Percentiles rank a stretch among this genome's conserved stretches.
Evolutionary conservation across 2,888 invertebrate species (phyloP).

Genomic region (Pheosia gnoma): DNA sequence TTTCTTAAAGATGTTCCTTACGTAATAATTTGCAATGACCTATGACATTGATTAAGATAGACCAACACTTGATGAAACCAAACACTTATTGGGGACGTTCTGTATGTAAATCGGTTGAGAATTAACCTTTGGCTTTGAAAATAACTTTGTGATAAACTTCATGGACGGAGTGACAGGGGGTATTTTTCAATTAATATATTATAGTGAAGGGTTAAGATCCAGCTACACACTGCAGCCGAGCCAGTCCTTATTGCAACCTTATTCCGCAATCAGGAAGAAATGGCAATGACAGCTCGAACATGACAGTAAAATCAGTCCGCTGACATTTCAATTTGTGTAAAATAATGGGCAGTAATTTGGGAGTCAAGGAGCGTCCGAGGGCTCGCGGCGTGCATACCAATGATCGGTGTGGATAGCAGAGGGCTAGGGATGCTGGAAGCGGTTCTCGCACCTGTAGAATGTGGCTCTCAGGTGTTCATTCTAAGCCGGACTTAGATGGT

Average conservation of each 20-base stretch:
- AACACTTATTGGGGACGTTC: no score
- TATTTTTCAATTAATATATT: no score
- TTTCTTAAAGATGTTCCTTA: no score
- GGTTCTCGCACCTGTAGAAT: conserved; percentile 12
- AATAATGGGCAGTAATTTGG: conserved; percentile 57
- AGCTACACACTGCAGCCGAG: not conserved
- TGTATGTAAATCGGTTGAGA: no score
- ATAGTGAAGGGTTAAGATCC: no score
- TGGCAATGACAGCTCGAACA: conserved; percentile 21
- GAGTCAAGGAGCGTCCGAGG: conserved; percentile 47
- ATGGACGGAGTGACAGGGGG: no score
- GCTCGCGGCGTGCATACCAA: conserved; percentile 48
- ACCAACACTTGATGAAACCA: no score
- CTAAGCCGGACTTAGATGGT: no score
- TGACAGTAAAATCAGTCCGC: conserved; percentile 50
- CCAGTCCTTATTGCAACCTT: not conserved
- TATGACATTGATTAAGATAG: no score
- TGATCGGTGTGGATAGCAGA: conserved; percentile 21
- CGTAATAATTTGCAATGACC: no score
- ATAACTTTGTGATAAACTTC: no score
- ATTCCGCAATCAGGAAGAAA: conserved; percentile 11
- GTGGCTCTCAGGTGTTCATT: not conserved
- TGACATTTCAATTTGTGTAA: conserved; percentile 71
- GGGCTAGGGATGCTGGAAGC: conserved; percentile 22
- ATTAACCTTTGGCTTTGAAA: no score